phyloP scores from a whole-genome alignment of 2,888 invertebrate species.

The Encarsia formosa region DNA sequence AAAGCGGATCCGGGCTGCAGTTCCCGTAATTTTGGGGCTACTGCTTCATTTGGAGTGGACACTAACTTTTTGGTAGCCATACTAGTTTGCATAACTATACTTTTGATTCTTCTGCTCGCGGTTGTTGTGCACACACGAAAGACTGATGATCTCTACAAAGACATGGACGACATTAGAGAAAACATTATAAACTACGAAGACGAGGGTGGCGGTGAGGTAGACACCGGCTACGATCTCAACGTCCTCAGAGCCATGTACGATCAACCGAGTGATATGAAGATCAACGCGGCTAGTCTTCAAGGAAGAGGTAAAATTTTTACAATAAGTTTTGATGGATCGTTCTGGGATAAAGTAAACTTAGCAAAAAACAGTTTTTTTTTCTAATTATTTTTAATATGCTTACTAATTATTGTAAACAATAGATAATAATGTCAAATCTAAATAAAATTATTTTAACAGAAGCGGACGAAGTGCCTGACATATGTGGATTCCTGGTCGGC shows the following conservation, averaged over 20 bases:
- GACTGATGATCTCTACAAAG: slow-evolving; percentile 82
- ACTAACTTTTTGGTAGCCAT: slow-evolving; percentile 87
- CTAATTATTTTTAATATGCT: not conserved
- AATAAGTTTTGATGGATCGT: not conserved
- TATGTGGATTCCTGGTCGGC: slow-evolving; percentile 84
- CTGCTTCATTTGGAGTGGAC: slow-evolving; percentile 74
- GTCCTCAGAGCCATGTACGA: slow-evolving; percentile 69
- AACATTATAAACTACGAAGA: slow-evolving; percentile 97
- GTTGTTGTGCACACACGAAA: slow-evolving; percentile 86
- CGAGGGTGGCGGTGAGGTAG: slow-evolving; percentile 97
- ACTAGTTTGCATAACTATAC: slow-evolving; percentile 78
- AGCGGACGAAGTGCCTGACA: slow-evolving; percentile 70
- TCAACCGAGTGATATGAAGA: slow-evolving; percentile 57
- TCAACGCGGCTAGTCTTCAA: slow-evolving; percentile 48
- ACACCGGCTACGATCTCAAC: slow-evolving; percentile 86
- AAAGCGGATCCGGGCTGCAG: slow-evolving; percentile 74
- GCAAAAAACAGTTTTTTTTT: not conserved
- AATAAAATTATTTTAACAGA: slow-evolving; percentile 45
- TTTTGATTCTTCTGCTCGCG: slow-evolving; percentile 79
- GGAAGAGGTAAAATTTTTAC: slow-evolving; percentile 49
- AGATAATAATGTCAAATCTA: slow-evolving; percentile 3
- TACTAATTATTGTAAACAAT: not conserved
- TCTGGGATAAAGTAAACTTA: not conserved
- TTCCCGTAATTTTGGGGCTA: slow-evolving; percentile 68
- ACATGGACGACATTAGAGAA: slow-evolving; percentile 93